Evolutionary conservation across 1,140 invertebrate species (phyloP).

Genomic region (Lysiphlebus fabarum): DNA sequence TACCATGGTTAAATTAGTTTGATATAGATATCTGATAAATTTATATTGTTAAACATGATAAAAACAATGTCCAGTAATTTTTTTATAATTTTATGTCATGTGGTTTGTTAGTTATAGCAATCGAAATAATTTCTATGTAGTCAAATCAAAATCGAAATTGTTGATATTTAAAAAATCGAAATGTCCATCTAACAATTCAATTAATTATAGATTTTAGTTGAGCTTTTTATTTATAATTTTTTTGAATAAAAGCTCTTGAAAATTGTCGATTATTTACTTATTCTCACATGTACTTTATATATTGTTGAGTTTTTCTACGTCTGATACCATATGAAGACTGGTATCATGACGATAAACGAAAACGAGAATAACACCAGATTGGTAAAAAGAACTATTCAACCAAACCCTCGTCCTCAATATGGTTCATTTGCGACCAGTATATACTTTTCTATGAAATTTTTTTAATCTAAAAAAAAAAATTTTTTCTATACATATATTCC

Average conservation of each 20-base stretch:
- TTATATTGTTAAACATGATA: no score
- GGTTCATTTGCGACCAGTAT: constrained; percentile 18
- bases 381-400: constrained; percentile 17
- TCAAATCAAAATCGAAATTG: no score
- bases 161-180: no score
- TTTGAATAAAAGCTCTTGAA: constrained; percentile 11
- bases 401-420: constrained; percentile 16
- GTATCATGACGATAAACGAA: constrained; percentile 16
- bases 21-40: no score
- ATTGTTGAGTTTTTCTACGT: neutral
- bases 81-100: no score
- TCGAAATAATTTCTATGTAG: no score
- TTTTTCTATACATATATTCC: neutral
- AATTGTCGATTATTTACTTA: constrained; percentile 1
- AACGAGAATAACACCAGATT: constrained; percentile 19
- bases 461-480: constrained; percentile 1
- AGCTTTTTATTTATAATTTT: neutral
- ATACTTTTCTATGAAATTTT: neutral
- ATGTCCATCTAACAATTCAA: no score
- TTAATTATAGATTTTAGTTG: no score
- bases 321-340: constrained; percentile 15
- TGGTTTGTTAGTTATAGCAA: no score
- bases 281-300: no score
- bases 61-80: no score
- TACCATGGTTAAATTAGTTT: no score